Evolutionary conservation across 2,797 vertebrate genomes (phyloP).

Genomic region (Helostoma temminkii): DNA sequence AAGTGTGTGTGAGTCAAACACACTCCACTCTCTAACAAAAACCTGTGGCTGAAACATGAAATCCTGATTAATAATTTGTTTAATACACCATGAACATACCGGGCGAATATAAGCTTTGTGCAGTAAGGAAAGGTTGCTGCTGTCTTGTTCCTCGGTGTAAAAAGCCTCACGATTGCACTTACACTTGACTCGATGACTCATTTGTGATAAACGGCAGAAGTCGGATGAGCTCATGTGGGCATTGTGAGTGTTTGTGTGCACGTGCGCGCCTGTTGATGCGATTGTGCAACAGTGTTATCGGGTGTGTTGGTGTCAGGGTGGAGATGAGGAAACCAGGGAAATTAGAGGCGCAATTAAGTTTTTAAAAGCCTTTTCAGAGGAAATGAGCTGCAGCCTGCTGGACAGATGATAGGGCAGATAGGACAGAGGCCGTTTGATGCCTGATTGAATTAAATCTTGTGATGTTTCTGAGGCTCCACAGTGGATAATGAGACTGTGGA

Average conservation of each 20-base stretch:
- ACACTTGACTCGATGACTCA: conserved; percentile 41
- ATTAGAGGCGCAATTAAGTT: conserved; percentile 74
- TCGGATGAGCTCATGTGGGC: conserved; percentile 63
- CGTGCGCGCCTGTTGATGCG: neutral
- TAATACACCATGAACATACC: too few relatives aligned
- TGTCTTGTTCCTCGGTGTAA: conserved; percentile 8
- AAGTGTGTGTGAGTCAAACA: too few relatives aligned
- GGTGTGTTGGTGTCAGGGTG: conserved; percentile 47
- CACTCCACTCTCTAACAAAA: too few relatives aligned
- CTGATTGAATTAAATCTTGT: conserved; percentile 67
- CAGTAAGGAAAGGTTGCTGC: too few relatives aligned
- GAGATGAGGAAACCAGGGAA: conserved; percentile 71
- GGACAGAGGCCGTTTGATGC: conserved; percentile 54
- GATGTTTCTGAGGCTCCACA: conserved; percentile 48
- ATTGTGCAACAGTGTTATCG: neutral
- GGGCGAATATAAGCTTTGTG: too few relatives aligned
- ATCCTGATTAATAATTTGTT: too few relatives aligned
- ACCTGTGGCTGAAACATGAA: too few relatives aligned
- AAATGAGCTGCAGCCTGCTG: conserved; percentile 71
- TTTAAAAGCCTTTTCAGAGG: conserved; percentile 81
- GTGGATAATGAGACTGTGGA: conserved; percentile 6
- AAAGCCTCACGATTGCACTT: conserved; percentile 31
- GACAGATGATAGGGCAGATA: conserved; percentile 64
- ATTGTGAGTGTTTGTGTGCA: conserved; percentile 1
- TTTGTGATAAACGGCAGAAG: conserved; percentile 46